These are phyloP conservation scores for Babyrousa celebensis DNA, from an alignment of 2,797 vertebrate species.

Conservation along the genomic window DNA sequence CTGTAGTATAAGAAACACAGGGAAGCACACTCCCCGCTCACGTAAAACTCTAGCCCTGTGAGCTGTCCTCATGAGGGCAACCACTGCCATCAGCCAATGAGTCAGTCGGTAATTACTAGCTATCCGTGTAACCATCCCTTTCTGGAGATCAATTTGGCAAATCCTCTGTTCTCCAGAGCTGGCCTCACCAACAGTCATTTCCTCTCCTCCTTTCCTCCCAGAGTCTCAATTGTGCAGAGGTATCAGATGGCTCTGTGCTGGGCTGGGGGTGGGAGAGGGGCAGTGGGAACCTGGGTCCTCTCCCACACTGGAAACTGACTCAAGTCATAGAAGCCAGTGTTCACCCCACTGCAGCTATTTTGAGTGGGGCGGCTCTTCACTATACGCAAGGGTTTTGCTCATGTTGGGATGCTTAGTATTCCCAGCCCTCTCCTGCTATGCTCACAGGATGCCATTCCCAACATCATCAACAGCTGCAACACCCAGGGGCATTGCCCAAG, in stretches of 20 bases:
- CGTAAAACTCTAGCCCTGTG: not conserved
- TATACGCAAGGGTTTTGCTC: not conserved
- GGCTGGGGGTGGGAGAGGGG: not conserved
- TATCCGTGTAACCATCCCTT: constrained; percentile 54
- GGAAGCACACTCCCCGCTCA: constrained; percentile 25
- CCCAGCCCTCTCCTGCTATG: not conserved
- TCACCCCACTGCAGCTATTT: not conserved
- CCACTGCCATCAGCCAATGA: constrained; percentile 61
- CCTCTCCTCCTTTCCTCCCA: constrained; percentile 36
- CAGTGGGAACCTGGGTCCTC: not conserved
- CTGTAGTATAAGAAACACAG: not conserved
- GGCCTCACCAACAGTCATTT: constrained; percentile 63
- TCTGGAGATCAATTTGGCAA: constrained; percentile 73
- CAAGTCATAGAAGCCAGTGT: not conserved
- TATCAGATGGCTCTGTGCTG: not conserved
- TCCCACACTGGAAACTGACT: not conserved
- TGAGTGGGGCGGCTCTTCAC: constrained; percentile 26
- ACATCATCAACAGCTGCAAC: not conserved
- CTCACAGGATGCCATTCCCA: not conserved
- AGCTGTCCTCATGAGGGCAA: constrained; percentile 38
- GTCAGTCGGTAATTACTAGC: constrained; percentile 72
- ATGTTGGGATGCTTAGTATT: not conserved
- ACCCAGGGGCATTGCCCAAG: not conserved
- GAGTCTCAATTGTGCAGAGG: constrained; percentile 11
- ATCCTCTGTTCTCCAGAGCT: constrained; percentile 62